Percentiles rank a stretch among this genome's conserved stretches.
Conservation (phyloP, 2,797 vertebrate species). For the Acomys russatus region DNA sequence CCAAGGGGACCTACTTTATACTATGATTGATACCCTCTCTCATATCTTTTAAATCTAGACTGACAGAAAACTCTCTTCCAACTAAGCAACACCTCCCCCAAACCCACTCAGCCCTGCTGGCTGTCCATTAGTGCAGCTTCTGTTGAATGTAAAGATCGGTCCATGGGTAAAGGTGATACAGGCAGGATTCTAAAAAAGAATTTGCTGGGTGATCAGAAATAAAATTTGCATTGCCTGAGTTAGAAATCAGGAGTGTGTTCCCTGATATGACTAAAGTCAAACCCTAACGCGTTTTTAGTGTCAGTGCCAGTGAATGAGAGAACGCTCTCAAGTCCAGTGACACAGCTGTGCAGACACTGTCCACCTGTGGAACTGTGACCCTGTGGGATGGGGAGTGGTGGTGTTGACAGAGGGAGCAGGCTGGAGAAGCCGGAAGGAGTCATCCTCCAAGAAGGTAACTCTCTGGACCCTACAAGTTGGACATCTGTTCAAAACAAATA, state of each 20-base stretch:
- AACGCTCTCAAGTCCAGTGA: not conserved
- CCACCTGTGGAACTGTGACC: not conserved
- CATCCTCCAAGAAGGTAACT: not conserved
- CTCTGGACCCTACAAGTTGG: not conserved
- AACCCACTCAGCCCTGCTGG: conserved; percentile 9
- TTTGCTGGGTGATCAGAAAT: conserved; percentile 21
- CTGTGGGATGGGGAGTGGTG: not conserved
- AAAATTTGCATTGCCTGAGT: conserved; percentile 3
- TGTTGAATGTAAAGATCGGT: conserved; percentile 16
- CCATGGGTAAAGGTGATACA: not conserved
- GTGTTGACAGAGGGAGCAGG: not conserved
- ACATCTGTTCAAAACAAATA: not conserved
- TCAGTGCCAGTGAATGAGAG: not conserved
- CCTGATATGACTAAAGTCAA: not conserved
- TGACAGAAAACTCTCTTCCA: conserved; percentile 63
- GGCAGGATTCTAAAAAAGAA: conserved; percentile 50
- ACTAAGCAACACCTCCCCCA: conserved; percentile 34
- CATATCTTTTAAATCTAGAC: not conserved
- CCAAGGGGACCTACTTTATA: conserved; percentile 60
- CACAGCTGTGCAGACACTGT: not conserved
- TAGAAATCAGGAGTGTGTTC: not conserved
- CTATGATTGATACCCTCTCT: conserved; percentile 26
- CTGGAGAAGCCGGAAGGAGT: not conserved
- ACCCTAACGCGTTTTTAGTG: not conserved
- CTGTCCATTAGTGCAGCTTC: not conserved